phyloP scores from a whole-genome alignment of 2,888 invertebrate genomes.

The Drosophila emarginata region DNA sequence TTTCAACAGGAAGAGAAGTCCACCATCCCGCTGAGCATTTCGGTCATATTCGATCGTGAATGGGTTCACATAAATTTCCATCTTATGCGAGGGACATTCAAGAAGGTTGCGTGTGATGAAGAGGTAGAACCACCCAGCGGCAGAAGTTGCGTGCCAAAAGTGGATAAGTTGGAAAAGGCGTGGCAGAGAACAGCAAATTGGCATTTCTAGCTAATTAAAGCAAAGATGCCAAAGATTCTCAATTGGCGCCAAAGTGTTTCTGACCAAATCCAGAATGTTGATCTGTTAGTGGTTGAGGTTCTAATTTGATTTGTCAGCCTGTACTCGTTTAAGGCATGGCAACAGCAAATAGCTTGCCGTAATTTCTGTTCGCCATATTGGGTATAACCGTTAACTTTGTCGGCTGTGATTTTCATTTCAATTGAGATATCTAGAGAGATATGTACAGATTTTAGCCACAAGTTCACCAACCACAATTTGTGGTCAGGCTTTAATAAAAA shows the following conservation, averaged over 20 bases:
- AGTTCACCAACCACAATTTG: constrained; percentile 55
- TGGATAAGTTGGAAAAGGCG: constrained; percentile 47
- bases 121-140: constrained; percentile 25
- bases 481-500: constrained; percentile 65
- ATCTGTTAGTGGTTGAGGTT: constrained; percentile 60
- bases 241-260: constrained; percentile 78
- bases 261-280: constrained; percentile 69
- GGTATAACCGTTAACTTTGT: constrained; percentile 40
- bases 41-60: constrained; percentile 45
- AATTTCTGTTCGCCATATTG: constrained; percentile 45
- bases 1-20: constrained; percentile 59
- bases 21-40: constrained; percentile 60
- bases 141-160: constrained; percentile 42
- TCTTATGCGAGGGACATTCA: constrained; percentile 27
- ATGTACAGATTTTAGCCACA: constrained; percentile 15
- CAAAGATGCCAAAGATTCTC: constrained; percentile 70
- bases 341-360: constrained; percentile 54
- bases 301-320: constrained; percentile 51
- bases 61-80: constrained; percentile 53
- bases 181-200: constrained; percentile 46
- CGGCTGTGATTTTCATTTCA: constrained; percentile 70
- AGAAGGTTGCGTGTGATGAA: constrained; percentile 56
- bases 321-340: constrained; percentile 47
- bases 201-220: constrained; percentile 68
- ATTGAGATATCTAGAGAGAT: constrained; percentile 78